Base-by-base conservation (phyloP, 2,113 vertebrate genomes). In the Seriola rivoliana region DNA sequence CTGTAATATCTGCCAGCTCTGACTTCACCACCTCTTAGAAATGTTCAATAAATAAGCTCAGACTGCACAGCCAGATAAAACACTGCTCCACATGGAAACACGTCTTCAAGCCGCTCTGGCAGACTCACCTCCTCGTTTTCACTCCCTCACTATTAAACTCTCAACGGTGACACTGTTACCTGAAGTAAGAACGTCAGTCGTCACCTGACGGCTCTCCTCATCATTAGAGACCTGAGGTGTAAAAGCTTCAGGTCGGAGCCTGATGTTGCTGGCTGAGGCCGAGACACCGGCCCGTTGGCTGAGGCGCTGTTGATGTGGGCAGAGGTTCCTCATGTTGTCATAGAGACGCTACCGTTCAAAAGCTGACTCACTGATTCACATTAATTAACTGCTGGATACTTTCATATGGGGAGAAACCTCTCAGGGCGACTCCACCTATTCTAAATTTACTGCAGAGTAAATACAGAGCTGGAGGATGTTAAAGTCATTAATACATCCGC, bases 11-110 rank as follows among this genome's bases (percentile, higher is more conserved):
- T 78, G 65, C 84, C 79, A 88, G 69, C 42, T 44, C 57, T 87
- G 64, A 84, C 84, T 81, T 87, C 81, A 89, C 5, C n/a, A 14
- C 38, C 57, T 82, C 54, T 63, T 21, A 77, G 68, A 80, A 82
- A 87, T 13, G 17, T 58, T 64, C 25, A 48, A 54, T 65, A 83
- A 86, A 84, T 70, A 75, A 68, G 21, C 21, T 59, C 64, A 17
- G 44, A 32, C 32, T 8, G 9, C n/a, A 17, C 64, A 25, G 25
- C 25, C 25, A 44, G 23, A 4, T 42, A 19, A 87, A 79, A 76
- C 21, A n/a, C 64, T 46, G 32, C 66, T 46, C 3, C 11, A 66
- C 46, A 25, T 77, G 57, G 78, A 82, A 84, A 84, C 55, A 50
- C 7, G n/a, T 65, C 67, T 55, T 46, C 58, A 80, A 29, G 70